A percentile compares a stretch with the other conserved stretches of the same genome.
phyloP scores from a whole-genome alignment of 2,888 invertebrate genomes.

The Choreutis nemorana region DNA sequence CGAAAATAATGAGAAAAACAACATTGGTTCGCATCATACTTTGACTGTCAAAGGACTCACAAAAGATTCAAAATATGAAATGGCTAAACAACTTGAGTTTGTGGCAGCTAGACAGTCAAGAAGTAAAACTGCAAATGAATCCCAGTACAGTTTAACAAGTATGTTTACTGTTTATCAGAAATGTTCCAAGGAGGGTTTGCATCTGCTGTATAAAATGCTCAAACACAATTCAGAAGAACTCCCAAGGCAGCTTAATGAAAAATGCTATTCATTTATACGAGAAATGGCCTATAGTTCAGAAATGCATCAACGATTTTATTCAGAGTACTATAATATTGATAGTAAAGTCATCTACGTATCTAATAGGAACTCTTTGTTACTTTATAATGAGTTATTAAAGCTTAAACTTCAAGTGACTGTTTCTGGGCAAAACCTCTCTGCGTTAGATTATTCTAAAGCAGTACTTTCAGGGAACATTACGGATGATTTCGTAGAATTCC shows the following conservation, averaged over 20 bases:
- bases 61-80: constrained; percentile 52
- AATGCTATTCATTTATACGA: constrained; percentile 16
- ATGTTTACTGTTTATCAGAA: constrained; percentile 34
- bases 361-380: constrained; percentile 46
- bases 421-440: constrained; percentile 30
- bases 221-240: constrained; percentile 11
- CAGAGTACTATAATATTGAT: constrained; percentile 24
- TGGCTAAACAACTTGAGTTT: constrained; percentile 63
- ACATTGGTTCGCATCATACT: constrained; percentile 26
- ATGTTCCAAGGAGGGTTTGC: constrained; percentile 21
- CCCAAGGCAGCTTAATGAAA: constrained; percentile 21
- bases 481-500: constrained; percentile 57
- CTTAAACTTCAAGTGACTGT: constrained; percentile 14
- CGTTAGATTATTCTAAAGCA: constrained; percentile 56
- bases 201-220: constrained; percentile 15
- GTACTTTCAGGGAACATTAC: constrained; percentile 42
- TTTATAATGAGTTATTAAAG: constrained; percentile 45
- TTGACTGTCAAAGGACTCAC: constrained; percentile 52
- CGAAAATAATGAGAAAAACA: too few relatives aligned
- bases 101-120: constrained; percentile 26
- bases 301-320: constrained; percentile 29
- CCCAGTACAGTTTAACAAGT: constrained; percentile 20
- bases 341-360: constrained; percentile 17
- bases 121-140: constrained; percentile 3
- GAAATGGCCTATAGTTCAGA: constrained; percentile 11